Conservation (phyloP, 1,140 invertebrate species). For the Apocrypta bakeri region DNA sequence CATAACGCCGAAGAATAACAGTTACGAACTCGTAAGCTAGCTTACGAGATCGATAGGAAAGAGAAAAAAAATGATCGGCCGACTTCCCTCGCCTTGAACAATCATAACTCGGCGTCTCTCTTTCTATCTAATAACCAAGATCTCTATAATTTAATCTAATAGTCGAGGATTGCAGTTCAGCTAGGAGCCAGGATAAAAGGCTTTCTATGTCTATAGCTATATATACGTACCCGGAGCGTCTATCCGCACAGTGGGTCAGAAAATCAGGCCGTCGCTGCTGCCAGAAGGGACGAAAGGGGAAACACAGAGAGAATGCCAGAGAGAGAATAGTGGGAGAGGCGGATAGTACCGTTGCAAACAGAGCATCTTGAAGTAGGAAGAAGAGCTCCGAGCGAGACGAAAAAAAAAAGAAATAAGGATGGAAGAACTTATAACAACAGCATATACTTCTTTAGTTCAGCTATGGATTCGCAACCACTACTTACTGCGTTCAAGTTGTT, state of each 20-base stretch:
- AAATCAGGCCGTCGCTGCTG: conserved; percentile 66
- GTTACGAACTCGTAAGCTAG: not conserved
- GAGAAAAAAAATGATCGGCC: not conserved
- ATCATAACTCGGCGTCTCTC: not conserved
- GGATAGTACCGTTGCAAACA: conserved; percentile 27
- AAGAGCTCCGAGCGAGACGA: not conserved
- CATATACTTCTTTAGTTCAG: not conserved
- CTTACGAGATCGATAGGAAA: not conserved
- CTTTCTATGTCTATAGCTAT: not conserved
- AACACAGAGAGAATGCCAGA: conserved; percentile 48
- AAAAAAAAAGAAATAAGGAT: not conserved
- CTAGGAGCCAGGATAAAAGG: not conserved
- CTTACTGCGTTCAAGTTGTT: not conserved
- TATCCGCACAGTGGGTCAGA: conserved; percentile 67
- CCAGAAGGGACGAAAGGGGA: conserved; percentile 32
- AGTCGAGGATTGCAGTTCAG: not conserved
- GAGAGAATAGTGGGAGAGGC: conserved; percentile 51
- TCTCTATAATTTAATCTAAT: conserved; percentile 32
- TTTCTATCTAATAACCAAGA: conserved; percentile 24
- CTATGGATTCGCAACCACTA: not conserved
- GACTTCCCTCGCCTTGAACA: not conserved
- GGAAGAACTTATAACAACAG: not conserved
- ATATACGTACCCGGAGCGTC: not conserved
- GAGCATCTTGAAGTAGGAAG: conserved; percentile 5
- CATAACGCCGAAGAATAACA: not conserved